A percentile compares a stretch with the other conserved stretches of the same genome.
Conservation (phyloP, 1,140 invertebrate species). For the Drosophila sp. region DNA sequence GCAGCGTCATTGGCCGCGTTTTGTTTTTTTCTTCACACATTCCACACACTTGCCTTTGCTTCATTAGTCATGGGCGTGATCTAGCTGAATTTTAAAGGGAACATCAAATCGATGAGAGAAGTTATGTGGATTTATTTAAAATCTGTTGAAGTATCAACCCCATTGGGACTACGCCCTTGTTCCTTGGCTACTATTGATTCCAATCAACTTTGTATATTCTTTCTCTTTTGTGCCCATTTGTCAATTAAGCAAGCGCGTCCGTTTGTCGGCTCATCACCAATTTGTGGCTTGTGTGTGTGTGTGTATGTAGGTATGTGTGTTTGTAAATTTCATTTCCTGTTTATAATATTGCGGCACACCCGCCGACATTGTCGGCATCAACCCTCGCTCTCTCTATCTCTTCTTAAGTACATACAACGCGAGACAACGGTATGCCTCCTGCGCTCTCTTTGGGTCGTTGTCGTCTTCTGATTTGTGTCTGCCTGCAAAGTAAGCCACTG, state of each 20-base stretch:
- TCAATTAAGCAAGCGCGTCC: conserved; percentile 75
- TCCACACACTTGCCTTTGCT: conserved; percentile 49
- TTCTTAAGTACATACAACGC: conserved; percentile 14
- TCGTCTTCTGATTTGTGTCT: conserved; percentile 43
- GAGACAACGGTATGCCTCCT: conserved; percentile 5
- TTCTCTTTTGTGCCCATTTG: conserved; percentile 62
- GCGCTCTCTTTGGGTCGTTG: conserved; percentile 27
- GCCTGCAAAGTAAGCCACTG: conserved; percentile 25
- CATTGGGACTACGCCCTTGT: conserved; percentile 27
- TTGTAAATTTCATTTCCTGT: conserved; percentile 80
- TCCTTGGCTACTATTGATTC: conserved; percentile 72
- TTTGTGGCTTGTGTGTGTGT: conserved; percentile 32
- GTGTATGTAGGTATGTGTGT: conserved; percentile 42
- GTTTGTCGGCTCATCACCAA: conserved; percentile 71
- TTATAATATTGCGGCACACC: conserved; percentile 68
- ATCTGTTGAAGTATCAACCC: too few species aligned
- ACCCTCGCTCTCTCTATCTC: conserved; percentile 11
- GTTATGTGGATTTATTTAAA: background rate
- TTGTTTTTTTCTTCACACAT: conserved; percentile 75
- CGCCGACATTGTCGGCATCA: conserved; percentile 16
- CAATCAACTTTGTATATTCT: conserved; percentile 66
- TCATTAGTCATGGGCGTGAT: conserved; percentile 31
- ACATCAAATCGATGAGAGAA: background rate
- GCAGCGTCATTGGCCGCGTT: conserved; percentile 76
- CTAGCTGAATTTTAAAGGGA: background rate